Conservation (phyloP, 1,140 invertebrate genomes). For the Heliothis subflexa region DNA sequence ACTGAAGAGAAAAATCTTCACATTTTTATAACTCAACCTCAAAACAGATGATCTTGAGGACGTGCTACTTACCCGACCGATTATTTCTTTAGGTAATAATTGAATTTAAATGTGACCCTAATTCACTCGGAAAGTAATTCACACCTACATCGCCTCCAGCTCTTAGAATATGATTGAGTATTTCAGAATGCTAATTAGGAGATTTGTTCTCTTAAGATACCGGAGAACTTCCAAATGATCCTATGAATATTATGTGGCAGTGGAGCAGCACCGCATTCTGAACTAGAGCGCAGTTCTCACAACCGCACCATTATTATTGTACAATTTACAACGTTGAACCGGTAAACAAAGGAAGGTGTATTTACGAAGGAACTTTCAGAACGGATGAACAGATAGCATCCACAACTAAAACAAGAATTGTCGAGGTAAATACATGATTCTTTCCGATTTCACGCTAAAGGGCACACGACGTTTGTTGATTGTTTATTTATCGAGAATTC, state of each 20-base stretch:
- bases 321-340: constrained; percentile 63
- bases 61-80: background rate
- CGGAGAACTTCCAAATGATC: constrained; percentile 1
- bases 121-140: too few relatives aligned
- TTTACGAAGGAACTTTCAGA: constrained; percentile 57
- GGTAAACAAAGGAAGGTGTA: constrained; percentile 61
- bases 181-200: too few relatives aligned
- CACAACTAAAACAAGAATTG: constrained; percentile 45
- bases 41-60: background rate
- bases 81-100: background rate
- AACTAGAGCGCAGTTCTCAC: constrained; percentile 50
- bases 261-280: constrained; percentile 62
- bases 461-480: constrained; percentile 41
- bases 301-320: constrained; percentile 59
- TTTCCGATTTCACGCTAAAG: constrained; percentile 39
- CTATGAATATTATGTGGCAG: constrained; percentile 60
- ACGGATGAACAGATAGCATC: constrained; percentile 49
- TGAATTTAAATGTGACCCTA: too few relatives aligned
- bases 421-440: constrained; percentile 58
- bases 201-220: too few relatives aligned
- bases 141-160: background rate
- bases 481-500: constrained; percentile 44
- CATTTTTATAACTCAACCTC: constrained; percentile 16
- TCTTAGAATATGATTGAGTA: too few relatives aligned
- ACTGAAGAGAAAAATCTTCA: constrained; percentile 16